Conservation (phyloP, 2,113 vertebrate genomes). For the Girardinichthys multiradiatus region DNA sequence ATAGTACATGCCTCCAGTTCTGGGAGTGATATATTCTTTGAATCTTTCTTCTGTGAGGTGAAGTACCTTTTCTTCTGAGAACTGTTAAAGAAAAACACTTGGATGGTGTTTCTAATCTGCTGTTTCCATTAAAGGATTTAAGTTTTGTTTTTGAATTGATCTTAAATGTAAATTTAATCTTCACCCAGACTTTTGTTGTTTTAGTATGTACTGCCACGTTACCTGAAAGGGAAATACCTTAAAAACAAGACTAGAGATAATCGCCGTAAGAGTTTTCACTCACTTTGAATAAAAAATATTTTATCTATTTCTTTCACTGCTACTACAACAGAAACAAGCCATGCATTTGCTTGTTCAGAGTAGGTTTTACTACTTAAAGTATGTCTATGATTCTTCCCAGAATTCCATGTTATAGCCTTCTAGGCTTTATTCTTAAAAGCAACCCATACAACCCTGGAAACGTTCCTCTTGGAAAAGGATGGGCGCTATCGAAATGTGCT, state of each 20-base stretch:
- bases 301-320: neutral
- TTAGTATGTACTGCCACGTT: neutral
- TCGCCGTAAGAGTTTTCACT: neutral
- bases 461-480: no score
- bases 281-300: neutral
- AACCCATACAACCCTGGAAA: neutral
- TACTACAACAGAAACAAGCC: neutral
- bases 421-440: neutral
- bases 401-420: neutral
- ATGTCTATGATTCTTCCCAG: neutral
- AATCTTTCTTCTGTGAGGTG: slow-evolving; percentile 8
- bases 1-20: slow-evolving; percentile 2
- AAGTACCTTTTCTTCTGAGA: neutral
- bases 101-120: no score
- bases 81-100: no score
- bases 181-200: neutral
- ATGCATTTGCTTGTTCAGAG: neutral
- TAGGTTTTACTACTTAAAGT: neutral
- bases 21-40: slow-evolving; percentile 33
- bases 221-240: neutral
- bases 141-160: neutral
- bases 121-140: no score
- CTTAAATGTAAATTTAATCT: neutral
- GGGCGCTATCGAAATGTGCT: no score
- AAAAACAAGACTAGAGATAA: neutral